Base-by-base conservation (phyloP, 2,888 invertebrate genomes). In the Callinectes sapidus region DNA sequence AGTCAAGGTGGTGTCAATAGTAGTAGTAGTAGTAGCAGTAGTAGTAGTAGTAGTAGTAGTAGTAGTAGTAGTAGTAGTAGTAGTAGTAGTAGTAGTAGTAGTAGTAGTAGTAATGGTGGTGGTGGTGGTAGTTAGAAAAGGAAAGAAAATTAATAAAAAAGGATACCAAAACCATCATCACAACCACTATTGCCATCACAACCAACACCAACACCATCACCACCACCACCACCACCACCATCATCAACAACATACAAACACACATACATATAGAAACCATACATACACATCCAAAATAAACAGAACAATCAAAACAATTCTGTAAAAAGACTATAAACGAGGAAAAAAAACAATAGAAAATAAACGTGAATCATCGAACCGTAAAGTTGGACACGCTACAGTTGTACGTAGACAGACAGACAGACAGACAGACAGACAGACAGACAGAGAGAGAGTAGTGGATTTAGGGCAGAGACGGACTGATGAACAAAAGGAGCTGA, bases 351-450 rank as follows among this genome's bases (percentile, higher is more conserved):
- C 5, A 5, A 18, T 23, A 23, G 23, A 23, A 48, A 48, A 48
- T 48, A 48, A 8, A 48, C 48, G 5, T 48, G 61, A 61, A 61
- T 61, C 23, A 61, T 61, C 61, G 23, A 48, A 61, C 61, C 61
- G 61, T 61, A 23, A 61, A 61, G 23, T 23, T 23, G 61, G 61
- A 61, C 23, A 61, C 61, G 23, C 61, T 61, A 61, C 61, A 61
- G 13, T 23, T 61, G 61, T 23, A 61, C 61, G 61, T 18, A 23
- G 23, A 61, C 61, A 71, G 71, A 71, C n/a, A 71, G 71, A 71
- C n/a, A 71, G 71, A 71, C n/a, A 71, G 71, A 71, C n/a, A 71
- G 71, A 71, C n/a, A 71, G 71, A 71, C 10, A 71, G 71, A 61
- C n/a, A 71, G 71, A 71, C n/a, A 71, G 71, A 71, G 8, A 71